These are phyloP conservation scores for Actenoides hombroni DNA, from an alignment of 2,113 vertebrate species.

Conservation along the genomic window DNA sequence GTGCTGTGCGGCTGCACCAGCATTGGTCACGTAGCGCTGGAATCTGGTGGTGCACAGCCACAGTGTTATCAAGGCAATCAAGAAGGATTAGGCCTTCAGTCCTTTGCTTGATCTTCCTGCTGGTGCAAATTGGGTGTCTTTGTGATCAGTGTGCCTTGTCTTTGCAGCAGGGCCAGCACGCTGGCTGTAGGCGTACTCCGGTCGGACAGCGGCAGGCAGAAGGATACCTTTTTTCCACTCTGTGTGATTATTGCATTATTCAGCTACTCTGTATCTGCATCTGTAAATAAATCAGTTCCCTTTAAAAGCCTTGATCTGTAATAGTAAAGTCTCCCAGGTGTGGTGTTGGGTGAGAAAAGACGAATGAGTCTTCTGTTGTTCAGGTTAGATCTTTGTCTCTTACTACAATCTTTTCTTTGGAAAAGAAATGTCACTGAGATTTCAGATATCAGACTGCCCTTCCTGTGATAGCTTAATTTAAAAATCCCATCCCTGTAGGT, in stretches of 20 bases:
- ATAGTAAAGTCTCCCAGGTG: neutral
- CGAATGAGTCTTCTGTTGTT: neutral
- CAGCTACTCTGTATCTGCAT: neutral
- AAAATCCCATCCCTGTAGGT: neutral
- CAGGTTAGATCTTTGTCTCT: neutral
- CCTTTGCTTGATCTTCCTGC: neutral
- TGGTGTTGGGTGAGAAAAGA: neutral
- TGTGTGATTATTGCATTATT: neutral
- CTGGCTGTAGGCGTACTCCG: neutral
- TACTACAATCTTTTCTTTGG: neutral
- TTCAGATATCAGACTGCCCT: neutral
- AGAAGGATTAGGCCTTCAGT: neutral
- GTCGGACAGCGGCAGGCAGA: neutral
- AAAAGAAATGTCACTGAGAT: neutral
- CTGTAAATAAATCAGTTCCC: neutral
- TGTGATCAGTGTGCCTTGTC: neutral
- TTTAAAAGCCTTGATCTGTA: neutral
- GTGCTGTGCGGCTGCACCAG: neutral
- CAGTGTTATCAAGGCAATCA: neutral
- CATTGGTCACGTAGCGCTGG: neutral
- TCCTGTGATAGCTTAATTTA: neutral
- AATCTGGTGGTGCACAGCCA: neutral
- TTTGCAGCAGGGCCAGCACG: neutral
- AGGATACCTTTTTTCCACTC: neutral
- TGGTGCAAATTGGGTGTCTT: neutral